Conservation (phyloP, 2,888 invertebrate species). For the Empis livida region DNA sequence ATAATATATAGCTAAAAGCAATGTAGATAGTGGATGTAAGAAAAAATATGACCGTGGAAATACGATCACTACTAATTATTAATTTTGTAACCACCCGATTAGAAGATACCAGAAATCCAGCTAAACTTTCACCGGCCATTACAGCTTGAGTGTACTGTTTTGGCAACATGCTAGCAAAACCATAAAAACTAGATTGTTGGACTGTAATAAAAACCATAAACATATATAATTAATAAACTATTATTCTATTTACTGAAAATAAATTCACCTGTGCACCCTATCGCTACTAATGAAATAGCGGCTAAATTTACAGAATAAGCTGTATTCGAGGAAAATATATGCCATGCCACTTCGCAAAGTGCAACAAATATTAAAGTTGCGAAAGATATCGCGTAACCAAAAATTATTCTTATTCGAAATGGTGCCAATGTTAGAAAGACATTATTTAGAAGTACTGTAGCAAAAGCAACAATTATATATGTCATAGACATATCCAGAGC, state of each 20-base stretch:
- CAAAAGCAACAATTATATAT: slow-evolving; percentile 80
- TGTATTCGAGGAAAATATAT: slow-evolving; percentile 61
- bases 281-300: slow-evolving; percentile 71
- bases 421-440: slow-evolving; percentile 69
- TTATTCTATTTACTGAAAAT: neutral
- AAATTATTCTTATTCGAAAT: slow-evolving; percentile 71
- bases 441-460: slow-evolving; percentile 76
- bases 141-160: slow-evolving; percentile 81
- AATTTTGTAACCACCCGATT: slow-evolving; percentile 76
- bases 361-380: slow-evolving; percentile 71
- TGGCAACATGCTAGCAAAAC: slow-evolving; percentile 85
- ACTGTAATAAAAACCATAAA: slow-evolving; percentile 37
- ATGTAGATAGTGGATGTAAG: slow-evolving; percentile 64
- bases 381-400: slow-evolving; percentile 74
- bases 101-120: slow-evolving; percentile 75
- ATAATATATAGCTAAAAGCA: slow-evolving; percentile 61
- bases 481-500: slow-evolving; percentile 88
- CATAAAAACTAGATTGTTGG: slow-evolving; percentile 90
- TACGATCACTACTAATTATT: slow-evolving; percentile 57
- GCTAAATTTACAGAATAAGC: slow-evolving; percentile 74
- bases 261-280: slow-evolving; percentile 57
- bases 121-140: slow-evolving; percentile 83
- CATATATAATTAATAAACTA: slow-evolving; percentile 6
- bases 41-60: slow-evolving; percentile 81
- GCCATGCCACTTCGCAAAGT: slow-evolving; percentile 76